Conservation (phyloP, 2,888 invertebrate species). For the Rhabditoides inermis region DNA sequence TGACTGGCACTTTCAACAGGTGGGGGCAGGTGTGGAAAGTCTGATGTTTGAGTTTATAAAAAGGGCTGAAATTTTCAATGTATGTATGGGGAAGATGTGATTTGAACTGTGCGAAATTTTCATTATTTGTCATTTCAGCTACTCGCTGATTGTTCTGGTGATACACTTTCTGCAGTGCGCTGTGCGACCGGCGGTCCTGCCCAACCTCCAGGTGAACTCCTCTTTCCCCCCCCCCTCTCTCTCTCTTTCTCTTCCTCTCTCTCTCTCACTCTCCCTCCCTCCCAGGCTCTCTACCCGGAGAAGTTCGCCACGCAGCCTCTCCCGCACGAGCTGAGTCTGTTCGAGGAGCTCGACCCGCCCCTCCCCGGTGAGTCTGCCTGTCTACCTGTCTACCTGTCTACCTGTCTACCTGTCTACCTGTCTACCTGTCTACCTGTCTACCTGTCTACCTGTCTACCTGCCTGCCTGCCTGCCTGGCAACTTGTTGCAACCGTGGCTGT, state of each 20-base stretch:
- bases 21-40: conserved; percentile 4
- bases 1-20: conserved; percentile 46
- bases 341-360: conserved; percentile 17
- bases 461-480: no score
- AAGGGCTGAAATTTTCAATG: background rate
- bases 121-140: conserved; percentile 19
- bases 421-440: no score
- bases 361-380: conserved; percentile 10
- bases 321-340: conserved; percentile 19
- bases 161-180: conserved; percentile 49
- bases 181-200: conserved; percentile 39
- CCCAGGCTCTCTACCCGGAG: conserved; percentile 26
- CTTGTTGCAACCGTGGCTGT: no score
- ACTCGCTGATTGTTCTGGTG: conserved; percentile 48
- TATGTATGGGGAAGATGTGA: no score
- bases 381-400: background rate
- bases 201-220: conserved; percentile 49
- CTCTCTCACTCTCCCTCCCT: background rate
- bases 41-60: background rate
- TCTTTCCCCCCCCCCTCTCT: conserved; percentile 14
- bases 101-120: conserved; percentile 1
- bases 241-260: background rate
- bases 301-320: conserved; percentile 19
- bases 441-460: no score
- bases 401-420: background rate